A percentile compares a stretch with the other conserved stretches of the same genome.
phyloP scores from a whole-genome alignment of 2,797 vertebrate species.

The Notolepis coatsorum region DNA sequence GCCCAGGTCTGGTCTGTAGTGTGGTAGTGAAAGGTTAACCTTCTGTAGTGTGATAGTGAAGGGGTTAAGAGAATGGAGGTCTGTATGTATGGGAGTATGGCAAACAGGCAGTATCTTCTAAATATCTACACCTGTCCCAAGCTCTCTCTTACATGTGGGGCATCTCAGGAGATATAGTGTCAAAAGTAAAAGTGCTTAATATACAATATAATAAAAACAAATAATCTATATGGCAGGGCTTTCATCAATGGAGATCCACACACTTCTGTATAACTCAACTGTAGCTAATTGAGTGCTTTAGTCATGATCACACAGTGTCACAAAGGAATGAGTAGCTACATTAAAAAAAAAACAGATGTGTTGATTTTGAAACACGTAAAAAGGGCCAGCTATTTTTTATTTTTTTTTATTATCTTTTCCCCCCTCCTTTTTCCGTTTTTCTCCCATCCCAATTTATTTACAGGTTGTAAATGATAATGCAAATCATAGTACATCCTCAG shows the following conservation, averaged over 20 bases:
- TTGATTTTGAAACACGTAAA: slow-evolving; percentile 39
- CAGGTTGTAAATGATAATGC: slow-evolving; percentile 50
- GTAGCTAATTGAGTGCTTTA: slow-evolving; percentile 24
- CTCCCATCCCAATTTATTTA: slow-evolving; percentile 61
- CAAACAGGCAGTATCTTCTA: slow-evolving; percentile 45
- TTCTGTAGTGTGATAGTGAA: no score
- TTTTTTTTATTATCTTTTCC: no score
- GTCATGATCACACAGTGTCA: slow-evolving; percentile 21
- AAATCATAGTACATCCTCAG: slow-evolving; percentile 38
- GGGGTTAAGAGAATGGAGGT: no score
- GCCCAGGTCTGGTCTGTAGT: no score
- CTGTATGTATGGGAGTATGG: slow-evolving; percentile 24
- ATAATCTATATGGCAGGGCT: slow-evolving; percentile 21
- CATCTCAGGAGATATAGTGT: slow-evolving; percentile 41
- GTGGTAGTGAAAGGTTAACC: no score
- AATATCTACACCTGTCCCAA: slow-evolving; percentile 18
- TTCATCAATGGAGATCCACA: slow-evolving; percentile 28
- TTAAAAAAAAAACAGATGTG: slow-evolving; percentile 33
- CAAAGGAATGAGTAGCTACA: slow-evolving; percentile 50
- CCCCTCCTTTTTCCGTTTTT: no score
- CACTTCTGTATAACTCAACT: slow-evolving; percentile 43
- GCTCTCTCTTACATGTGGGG: slow-evolving; percentile 18
- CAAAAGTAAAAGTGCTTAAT: slow-evolving; percentile 42
- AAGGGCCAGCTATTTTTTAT: no score
- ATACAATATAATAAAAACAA: slow-evolving; percentile 37